A percentile compares a stretch with the other conserved stretches of the same genome.
These are phyloP conservation scores for Mobula hypostoma DNA, from an alignment of 2,113 vertebrate genomes.

Conservation along the genomic window DNA sequence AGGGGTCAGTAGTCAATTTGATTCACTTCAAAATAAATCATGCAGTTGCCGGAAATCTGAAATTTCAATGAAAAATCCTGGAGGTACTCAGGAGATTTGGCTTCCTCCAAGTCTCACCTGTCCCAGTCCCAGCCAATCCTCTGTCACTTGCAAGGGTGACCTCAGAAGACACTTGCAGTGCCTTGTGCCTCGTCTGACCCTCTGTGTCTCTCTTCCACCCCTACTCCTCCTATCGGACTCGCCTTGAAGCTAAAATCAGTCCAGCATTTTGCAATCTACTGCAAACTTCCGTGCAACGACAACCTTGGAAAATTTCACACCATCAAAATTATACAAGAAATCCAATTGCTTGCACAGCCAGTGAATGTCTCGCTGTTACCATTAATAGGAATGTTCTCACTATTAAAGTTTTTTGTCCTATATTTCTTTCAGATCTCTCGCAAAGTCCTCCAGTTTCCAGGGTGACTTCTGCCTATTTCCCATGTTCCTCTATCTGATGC, in stretches of 20 bases:
- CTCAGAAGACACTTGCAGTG: too few species aligned
- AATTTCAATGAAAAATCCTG: too few species aligned
- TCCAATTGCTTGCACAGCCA: neutral
- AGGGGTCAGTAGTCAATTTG: too few species aligned
- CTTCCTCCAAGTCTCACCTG: too few species aligned
- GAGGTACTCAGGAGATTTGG: too few species aligned
- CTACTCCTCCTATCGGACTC: neutral
- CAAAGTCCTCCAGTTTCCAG: neutral
- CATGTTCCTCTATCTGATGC: neutral
- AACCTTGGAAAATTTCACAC: neutral
- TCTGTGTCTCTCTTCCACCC: neutral
- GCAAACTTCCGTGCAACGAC: neutral
- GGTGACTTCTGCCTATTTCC: neutral
- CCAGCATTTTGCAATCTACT: neutral
- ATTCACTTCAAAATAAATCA: too few species aligned
- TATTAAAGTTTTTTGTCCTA: neutral
- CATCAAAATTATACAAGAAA: neutral
- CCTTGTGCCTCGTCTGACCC: too few species aligned
- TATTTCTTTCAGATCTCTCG: neutral
- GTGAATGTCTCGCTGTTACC: neutral
- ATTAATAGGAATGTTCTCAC: neutral
- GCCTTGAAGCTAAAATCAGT: neutral
- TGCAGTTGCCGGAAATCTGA: too few species aligned
- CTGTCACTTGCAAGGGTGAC: too few species aligned
- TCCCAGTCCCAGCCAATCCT: too few species aligned